Base-by-base conservation (phyloP, 2,797 vertebrate genomes). In the Neosalanx taihuensis region DNA sequence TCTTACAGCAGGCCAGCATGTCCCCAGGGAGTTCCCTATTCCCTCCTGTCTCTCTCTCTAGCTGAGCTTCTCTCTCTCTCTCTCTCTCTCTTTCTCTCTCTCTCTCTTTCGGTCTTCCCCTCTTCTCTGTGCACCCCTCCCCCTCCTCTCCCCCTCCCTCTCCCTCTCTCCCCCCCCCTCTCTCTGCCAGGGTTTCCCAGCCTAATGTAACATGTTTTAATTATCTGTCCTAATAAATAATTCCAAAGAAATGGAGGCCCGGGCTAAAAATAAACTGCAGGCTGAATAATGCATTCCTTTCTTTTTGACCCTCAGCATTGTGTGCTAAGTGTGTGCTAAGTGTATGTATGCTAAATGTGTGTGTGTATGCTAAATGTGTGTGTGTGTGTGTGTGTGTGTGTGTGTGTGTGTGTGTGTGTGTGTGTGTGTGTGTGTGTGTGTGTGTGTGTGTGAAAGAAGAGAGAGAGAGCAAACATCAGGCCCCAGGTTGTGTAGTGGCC, bases 201-300 rank as follows among this genome's bases (percentile, higher is more conserved):
- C 83, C 78, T 84, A 85, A 90, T 31, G 57, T 13, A 79, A 85
- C 89, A 91, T 90, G 89, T 92, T 90, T 91, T 90, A 90, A 90
- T 91, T 85, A 90, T 90, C 86, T 86, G 81, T 72, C 86, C 87
- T 46, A 89, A 90, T 92, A 89, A 92, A 92, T 91, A 84, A 91
- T 90, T 90, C 81, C 82, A 83, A 88, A 37, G 88, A 85, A 85
- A 87, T 86, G 78, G 12, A 1, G 85, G 86, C 81, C 86, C 78
- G 75, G 80, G 82, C 88, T 88, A 88, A 89, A 88, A 89, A 90
- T 90, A 89, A n/a, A 75, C 79, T 68, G 71, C 79, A 76, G 75
- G 76, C 80, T 89, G 80, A 89, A 89, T 90, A 88, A 89, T 91
- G 76, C 70, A 89, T 90, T 87, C 66, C 53, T 87, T 83, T 88